A percentile compares a stretch with the other conserved stretches of the same genome.
phyloP scores from a whole-genome alignment of 1,140 invertebrate species.

The Drosophila rhopaloa region DNA sequence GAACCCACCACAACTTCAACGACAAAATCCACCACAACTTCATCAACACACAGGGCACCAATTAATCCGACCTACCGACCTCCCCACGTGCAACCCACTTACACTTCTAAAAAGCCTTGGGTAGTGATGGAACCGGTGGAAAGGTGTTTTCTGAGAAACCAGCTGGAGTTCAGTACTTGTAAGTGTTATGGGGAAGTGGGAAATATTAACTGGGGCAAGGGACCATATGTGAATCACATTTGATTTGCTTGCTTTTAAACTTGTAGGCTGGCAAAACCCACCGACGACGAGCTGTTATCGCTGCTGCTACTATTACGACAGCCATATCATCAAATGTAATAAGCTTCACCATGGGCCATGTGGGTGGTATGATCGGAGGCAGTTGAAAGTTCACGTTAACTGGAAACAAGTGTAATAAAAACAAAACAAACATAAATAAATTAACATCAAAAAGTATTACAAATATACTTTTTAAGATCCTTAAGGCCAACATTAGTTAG shows the following conservation, averaged over 20 bases:
- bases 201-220: background rate
- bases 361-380: background rate
- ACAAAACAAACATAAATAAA: background rate
- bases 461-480: no score
- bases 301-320: conserved; percentile 8
- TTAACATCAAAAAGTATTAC: no score
- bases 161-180: background rate
- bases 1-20: background rate
- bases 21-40: background rate
- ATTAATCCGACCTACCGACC: background rate
- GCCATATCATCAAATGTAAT: background rate
- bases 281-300: background rate
- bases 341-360: conserved; percentile 1
- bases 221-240: background rate
- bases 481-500: no score
- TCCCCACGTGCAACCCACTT: background rate
- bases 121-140: background rate
- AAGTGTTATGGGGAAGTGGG: background rate
- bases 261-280: conserved; percentile 2
- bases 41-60: background rate
- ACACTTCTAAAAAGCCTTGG: background rate
- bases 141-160: conserved; percentile 1
- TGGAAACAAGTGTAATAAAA: conserved; percentile 1
- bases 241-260: conserved; percentile 1
- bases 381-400: conserved; percentile 4